Evolutionary conservation across 1,140 invertebrate species (phyloP), one percentile per base, ranked within the genome.

Genomic region (Ditylenchus dipsaci): DNA sequence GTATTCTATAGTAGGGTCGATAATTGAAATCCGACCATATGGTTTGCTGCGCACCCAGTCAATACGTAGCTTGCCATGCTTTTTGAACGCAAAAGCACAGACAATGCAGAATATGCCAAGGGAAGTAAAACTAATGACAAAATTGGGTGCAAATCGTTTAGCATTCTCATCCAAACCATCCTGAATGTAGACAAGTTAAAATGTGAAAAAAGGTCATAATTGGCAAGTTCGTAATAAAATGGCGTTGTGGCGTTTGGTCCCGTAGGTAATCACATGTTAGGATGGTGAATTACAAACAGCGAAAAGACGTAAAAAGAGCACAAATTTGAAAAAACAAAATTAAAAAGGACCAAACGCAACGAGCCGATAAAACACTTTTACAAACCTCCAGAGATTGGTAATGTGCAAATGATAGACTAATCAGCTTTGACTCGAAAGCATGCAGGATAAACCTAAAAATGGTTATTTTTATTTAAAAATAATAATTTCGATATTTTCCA

Each of bases 151-250:
- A 66, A 82, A 82, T 17, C 80, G 65, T 45, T 81, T 56, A n/a
- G 80, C 81, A 63, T 83, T 82, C 42, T 81, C 80, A 61, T 83
- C 70, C 19, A 81, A 61, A n/a, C 80, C 80, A 65, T 81, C 79
- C 72, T 80, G 23, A 53, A 53, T 38, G 33, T 38, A 38, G 33
- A 38, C 45, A n/a, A n/a, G n/a, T 47, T 47, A 72, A 65, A 26
- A 15, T 7, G 45, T 47, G 45, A 47, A 47, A 15, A 15, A 15
- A 47, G n/a, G 45, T 47, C n/a, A 15, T 15, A 15, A 47, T n/a
- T n/a, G 15, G 45, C 15, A n/a, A 47, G 15, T 47, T n/a, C n/a
- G 45, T 47, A 47, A 47, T 47, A 15, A 15, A 15, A n/a, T n/a
- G n/a, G n/a, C n/a, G n/a, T n/a, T n/a, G n/a, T n/a, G n/a, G n/a